Evolutionary conservation across 2,113 vertebrate species (phyloP), one percentile per base, ranked within the genome.

Genomic region (Acrocephalus kingi): DNA sequence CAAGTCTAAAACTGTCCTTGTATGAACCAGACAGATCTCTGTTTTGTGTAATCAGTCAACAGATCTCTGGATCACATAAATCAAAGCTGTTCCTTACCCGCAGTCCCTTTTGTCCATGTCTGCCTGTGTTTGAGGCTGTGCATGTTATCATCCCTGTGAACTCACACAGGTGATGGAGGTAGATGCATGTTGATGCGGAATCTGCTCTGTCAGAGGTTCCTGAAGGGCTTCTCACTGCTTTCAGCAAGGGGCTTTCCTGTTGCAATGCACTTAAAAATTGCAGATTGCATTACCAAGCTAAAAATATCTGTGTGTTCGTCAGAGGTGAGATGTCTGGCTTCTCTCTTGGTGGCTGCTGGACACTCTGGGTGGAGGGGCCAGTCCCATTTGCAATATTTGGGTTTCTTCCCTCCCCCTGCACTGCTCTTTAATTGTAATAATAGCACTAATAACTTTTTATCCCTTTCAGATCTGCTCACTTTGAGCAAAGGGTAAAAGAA

Each of bases 21-120:
- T 54, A 35, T 95, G 95, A 93, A 97, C 84, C 54, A 4, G 0
- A 62, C 55, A 91, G 84, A 94, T 81, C 82, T 55, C 86, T 96
- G 86, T 83, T 94, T 93, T 88, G 61, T 89, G 56, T 93, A 95
- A 96, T 84, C 81, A 95, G 77, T 87, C 92, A 94, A 61, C 43
- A 87, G 69, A 54, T 54, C 66, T 91, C 52, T 94, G 68, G 58
- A n/a, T 76, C 64, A 54, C 58, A 46, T 64, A 95, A 94, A 95
- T 63, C 85, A 45, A 91, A 93, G 25, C 71, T 52, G 24, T 23
- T 83, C 59, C 64, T 94, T 62, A 71, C 4, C 43, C 20, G 0
- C 48, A 49, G 51, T 62, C 12, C 9, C 21, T 69, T 73, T 8
- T 3, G 45, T n/a, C n/a, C 10, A 1, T 22, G 12, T 5, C 11